A percentile compares a stretch with the other conserved stretches of the same genome.
phyloP scores from a whole-genome alignment of 2,113 vertebrate species.

The Bettongia penicillata region DNA sequence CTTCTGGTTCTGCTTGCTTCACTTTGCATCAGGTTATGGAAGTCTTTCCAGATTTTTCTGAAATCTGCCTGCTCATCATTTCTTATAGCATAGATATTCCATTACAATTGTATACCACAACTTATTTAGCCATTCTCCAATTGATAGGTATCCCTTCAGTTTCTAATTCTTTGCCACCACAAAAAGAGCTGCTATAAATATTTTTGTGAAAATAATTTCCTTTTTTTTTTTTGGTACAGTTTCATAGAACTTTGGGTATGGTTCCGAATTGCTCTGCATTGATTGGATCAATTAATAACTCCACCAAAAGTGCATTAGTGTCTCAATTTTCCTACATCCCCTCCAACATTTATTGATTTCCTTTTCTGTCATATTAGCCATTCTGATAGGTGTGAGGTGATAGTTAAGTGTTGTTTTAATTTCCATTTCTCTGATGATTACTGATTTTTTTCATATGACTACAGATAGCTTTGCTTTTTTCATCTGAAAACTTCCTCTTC shows the following conservation, averaged over 20 bases:
- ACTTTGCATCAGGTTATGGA: neutral
- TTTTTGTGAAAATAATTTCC: neutral
- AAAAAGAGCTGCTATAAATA: neutral
- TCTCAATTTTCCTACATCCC: neutral
- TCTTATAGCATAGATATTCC: neutral
- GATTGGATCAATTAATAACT: neutral
- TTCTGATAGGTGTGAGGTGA: neutral
- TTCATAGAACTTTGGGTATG: neutral
- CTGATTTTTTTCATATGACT: neutral
- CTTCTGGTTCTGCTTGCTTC: neutral
- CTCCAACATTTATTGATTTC: neutral
- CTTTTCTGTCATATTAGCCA: neutral
- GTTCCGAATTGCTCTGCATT: neutral
- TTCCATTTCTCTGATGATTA: neutral
- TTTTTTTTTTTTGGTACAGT: neutral
- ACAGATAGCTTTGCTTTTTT: neutral
- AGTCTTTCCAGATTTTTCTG: neutral
- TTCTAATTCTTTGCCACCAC: neutral
- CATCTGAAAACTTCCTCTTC: neutral
- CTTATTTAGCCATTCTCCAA: neutral
- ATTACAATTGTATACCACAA: neutral
- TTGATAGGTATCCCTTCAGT: neutral
- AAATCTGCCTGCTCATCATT: neutral
- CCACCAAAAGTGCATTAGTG: neutral
- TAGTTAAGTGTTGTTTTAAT: neutral